Conservation (phyloP, 2,797 vertebrate genomes). For the Gouania willdenowi region DNA sequence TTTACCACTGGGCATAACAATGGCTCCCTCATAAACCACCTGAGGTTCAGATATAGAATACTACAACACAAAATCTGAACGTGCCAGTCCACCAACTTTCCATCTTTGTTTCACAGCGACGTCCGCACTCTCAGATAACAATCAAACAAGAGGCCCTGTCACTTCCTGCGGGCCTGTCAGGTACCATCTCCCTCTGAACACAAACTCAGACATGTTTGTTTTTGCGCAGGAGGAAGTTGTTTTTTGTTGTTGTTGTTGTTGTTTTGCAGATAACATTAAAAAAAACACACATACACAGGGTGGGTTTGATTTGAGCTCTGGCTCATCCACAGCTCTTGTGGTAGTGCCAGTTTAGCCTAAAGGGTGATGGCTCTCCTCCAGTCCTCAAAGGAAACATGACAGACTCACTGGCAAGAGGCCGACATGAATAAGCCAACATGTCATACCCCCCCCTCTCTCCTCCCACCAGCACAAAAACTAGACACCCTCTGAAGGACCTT, state of each 20-base stretch:
- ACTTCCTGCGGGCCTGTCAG: conserved; percentile 45
- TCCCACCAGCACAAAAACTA: no score
- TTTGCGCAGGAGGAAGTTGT: conserved; percentile 30
- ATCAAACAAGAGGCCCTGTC: conserved; percentile 24
- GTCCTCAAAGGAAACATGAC: conserved; percentile 32
- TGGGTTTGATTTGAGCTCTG: conserved; percentile 48
- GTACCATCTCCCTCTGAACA: conserved; percentile 42
- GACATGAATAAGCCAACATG: conserved; percentile 23
- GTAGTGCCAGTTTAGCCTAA: conserved; percentile 46
- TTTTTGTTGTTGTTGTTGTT: not conserved
- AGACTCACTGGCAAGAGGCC: conserved; percentile 23
- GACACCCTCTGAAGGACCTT: no score
- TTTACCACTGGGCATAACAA: conserved; percentile 16
- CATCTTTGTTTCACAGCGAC: conserved; percentile 4
- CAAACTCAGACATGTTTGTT: conserved; percentile 25
- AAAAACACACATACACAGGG: conserved; percentile 60
- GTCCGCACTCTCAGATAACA: conserved; percentile 36
- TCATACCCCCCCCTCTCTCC: conserved; percentile 25
- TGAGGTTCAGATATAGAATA: conserved; percentile 10
- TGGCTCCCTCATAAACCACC: conserved; percentile 16
- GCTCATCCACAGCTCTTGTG: conserved; percentile 38
- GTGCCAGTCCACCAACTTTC: conserved; percentile 21
- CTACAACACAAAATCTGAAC: conserved; percentile 10
- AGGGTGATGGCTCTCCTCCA: conserved; percentile 52
- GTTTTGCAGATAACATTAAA: conserved; percentile 35